Evolutionary conservation across 1,140 invertebrate species (phyloP), one percentile per base, ranked within the genome.

Genomic region (Heliconius himera): DNA sequence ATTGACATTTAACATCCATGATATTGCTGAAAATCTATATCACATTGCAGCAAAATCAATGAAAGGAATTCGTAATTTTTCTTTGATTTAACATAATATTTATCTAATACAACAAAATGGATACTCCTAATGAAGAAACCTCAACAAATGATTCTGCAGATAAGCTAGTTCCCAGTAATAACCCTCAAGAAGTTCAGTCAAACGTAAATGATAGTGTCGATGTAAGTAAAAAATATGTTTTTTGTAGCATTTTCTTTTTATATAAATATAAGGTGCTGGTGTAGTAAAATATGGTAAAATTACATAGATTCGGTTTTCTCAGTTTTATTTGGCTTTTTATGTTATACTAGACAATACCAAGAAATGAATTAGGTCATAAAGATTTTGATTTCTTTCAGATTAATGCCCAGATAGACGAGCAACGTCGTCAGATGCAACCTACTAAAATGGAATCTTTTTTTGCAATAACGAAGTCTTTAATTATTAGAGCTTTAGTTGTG

Each of bases 401-500:
- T 73, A 94, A 91, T 90, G 89, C 90, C 74, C 87, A 93, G 83
- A 90, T 90, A 76, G 91, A 94, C 79, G 93, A 91, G 77, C 88
- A 93, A 78, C 87, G 88, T 56, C 87, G 81, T 51, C 86, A 85
- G 80, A 91, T 90, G 89, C 97, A 97, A 86, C 97, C 96, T 26
- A 95, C 96, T 2, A 96, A 96, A 92, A 93, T 96, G 89, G 97
- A 98, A 93, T 98, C 97, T 26, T 97, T 98, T 87, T 96, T 98
- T 90, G 96, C 97, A 1, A 96, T 98, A 74, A 96, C 96, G 6
- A 98, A 98, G 91, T 97, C 97, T 1, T 91, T 99, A 26, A 97
- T 99, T 70, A 95, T 99, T 73, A 95, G 99, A 85, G 98, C 97
- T 70, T 92, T 99, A 36, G 97, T 99, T 74, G 98, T 99, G 81